A percentile compares a stretch with the other conserved stretches of the same genome.
These are phyloP conservation scores for Enteromius paludinosus DNA, from an alignment of 2,797 vertebrate species.

Conservation along the genomic window DNA sequence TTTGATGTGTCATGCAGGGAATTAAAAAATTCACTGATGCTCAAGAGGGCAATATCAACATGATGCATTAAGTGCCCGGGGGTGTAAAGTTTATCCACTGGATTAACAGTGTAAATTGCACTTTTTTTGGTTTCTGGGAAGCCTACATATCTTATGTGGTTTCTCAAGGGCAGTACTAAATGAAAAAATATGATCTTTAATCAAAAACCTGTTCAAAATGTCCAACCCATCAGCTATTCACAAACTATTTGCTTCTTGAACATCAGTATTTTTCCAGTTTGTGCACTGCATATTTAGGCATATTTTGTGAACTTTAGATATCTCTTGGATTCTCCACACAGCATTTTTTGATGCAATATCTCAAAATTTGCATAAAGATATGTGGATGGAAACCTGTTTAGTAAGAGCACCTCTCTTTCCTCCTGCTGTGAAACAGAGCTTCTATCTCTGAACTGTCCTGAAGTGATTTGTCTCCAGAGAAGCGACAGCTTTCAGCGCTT, in stretches of 20 bases:
- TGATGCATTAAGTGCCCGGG: neutral
- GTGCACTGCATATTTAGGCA: neutral
- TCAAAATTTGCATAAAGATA: neutral
- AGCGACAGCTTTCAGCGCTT: slow-evolving; percentile 49
- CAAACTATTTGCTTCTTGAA: neutral
- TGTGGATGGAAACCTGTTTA: neutral
- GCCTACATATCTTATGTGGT: neutral
- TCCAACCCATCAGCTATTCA: neutral
- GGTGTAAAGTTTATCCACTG: neutral
- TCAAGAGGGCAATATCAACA: neutral
- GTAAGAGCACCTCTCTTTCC: slow-evolving; percentile 5
- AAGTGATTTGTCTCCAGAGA: slow-evolving; percentile 44
- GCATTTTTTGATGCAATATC: slow-evolving; percentile 15
- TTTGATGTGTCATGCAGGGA: neutral
- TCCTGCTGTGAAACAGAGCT: neutral
- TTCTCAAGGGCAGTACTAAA: neutral
- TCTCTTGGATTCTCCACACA: neutral
- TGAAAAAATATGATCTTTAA: neutral
- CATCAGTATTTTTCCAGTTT: neutral
- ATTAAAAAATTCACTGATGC: neutral
- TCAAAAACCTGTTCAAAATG: neutral
- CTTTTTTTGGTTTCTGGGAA: neutral
- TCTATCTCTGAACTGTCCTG: slow-evolving; percentile 22
- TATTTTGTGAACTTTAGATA: slow-evolving; percentile 2
- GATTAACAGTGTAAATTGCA: neutral